phyloP scores from a whole-genome alignment of 2,888 invertebrate genomes.

The Lepidonotus clava region DNA sequence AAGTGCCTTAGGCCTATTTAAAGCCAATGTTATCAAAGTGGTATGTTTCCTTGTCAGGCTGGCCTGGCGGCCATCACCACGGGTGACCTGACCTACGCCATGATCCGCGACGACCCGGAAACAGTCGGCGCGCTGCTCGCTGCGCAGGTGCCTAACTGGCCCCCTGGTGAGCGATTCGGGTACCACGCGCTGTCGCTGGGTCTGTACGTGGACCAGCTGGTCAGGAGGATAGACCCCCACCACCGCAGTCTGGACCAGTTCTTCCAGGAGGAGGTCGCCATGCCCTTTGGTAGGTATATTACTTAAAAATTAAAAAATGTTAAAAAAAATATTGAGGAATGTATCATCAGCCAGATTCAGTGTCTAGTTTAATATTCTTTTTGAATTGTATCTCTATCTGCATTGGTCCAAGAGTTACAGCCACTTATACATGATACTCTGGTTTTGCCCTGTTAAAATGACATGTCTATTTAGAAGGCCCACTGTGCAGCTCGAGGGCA shows the following conservation, averaged over 20 bases:
- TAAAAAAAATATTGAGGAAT: slow-evolving; percentile 13
- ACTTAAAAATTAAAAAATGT: background rate
- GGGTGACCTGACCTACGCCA: slow-evolving; percentile 34
- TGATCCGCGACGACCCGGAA: slow-evolving; percentile 68
- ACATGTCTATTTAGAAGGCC: too few relatives aligned
- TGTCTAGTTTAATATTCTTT: too few relatives aligned
- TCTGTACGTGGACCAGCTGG: slow-evolving; percentile 80
- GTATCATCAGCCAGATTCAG: too few relatives aligned
- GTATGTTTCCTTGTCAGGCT: background rate
- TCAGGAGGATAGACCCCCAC: slow-evolving; percentile 78
- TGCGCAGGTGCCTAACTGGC: slow-evolving; percentile 75
- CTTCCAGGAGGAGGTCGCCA: slow-evolving; percentile 77
- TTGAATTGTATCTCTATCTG: too few relatives aligned
- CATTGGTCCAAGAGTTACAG: too few relatives aligned
- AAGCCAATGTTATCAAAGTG: background rate
- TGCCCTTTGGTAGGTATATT: slow-evolving; percentile 70
- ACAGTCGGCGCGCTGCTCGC: slow-evolving; percentile 75
- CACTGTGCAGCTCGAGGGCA: too few relatives aligned
- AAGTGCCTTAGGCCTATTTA: too few relatives aligned
- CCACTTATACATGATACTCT: too few relatives aligned
- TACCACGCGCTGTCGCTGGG: slow-evolving; percentile 81
- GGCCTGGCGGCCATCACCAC: slow-evolving; percentile 39
- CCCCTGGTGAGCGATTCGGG: slow-evolving; percentile 74
- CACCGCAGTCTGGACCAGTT: slow-evolving; percentile 77
- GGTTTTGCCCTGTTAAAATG: too few relatives aligned